Evolutionary conservation across 2,888 invertebrate species (phyloP), one percentile per base, ranked within the genome.

Genomic region (Chaitophorus viminalis): DNA sequence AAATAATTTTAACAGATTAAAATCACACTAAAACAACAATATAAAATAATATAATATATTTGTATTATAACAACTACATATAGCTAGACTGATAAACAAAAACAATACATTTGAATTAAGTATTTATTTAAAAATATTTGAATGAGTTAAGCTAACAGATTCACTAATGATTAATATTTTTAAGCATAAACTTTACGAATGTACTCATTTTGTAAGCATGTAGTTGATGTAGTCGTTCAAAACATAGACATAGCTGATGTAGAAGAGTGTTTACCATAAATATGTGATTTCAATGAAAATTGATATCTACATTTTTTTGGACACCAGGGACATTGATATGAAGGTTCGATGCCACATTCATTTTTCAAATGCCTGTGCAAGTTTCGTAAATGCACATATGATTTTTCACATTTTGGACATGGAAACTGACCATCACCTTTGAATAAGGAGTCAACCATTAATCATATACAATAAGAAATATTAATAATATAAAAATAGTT

Each of bases 291-390:
- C 33, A 88, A 70, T 39, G 82, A 83, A 72, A 83, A 88, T 3
- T 88, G 83, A 60, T 88, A 83, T 77, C 70, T 76, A 77, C 76
- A 82, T 70, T 78, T 83, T 72, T 88, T 83, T 54, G 82, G 60
- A 84, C 88, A 88, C 88, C 65, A 74, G 29, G 82, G 77, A 77
- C 88, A 88, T 72, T 83, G 77, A 77, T 70, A 88, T 18, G 77
- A 60, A 36, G 88, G 88, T 88, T 88, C 82, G 0, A 83, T 60
- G n/a, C 82, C 82, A 77, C 88, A 88, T 83, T 88, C 88, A 52
- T 83, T 83, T 77, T 84, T 88, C 31, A 88, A 82, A 83, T 88
- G 88, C 60, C 86, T 86, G 6, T 86, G 79, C 31, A 86, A 86
- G 54, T 86, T 86, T 72, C 86, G 33, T 72, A 79, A 79, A 79